Percentiles rank a stretch among this genome's conserved stretches.
Conservation (phyloP, 2,113 vertebrate species). For the Vanacampus margaritifer region DNA sequence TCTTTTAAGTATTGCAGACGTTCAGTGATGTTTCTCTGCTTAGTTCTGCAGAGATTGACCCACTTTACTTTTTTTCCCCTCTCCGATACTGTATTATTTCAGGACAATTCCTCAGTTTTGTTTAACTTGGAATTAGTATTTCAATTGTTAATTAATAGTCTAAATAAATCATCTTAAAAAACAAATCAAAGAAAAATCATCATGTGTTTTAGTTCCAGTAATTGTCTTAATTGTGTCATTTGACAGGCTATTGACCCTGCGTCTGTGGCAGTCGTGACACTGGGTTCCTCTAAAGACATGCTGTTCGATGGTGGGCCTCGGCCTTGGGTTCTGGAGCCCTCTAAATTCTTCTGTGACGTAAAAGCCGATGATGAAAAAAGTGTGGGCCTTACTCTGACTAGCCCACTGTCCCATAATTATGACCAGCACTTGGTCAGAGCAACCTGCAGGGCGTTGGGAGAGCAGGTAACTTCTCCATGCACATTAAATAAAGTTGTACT, state of each 20-base stretch:
- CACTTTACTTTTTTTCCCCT: conserved; percentile 19
- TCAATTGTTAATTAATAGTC: neutral
- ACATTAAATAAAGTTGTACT: neutral
- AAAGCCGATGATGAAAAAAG: conserved; percentile 72
- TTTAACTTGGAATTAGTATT: too few species aligned
- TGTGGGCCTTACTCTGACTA: conserved; percentile 68
- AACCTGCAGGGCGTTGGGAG: conserved; percentile 83
- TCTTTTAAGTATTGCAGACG: conserved; percentile 23
- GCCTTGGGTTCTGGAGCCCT: conserved; percentile 93
- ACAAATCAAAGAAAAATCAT: neutral
- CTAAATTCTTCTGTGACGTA: conserved; percentile 86
- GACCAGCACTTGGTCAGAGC: conserved; percentile 82
- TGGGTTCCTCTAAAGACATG: conserved; percentile 94
- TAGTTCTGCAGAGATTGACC: conserved; percentile 24
- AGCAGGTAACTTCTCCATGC: conserved; percentile 76
- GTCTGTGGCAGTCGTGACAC: conserved; percentile 84
- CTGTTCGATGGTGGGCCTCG: conserved; percentile 88
- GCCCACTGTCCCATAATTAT: conserved; percentile 73
- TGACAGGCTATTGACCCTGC: conserved; percentile 83
- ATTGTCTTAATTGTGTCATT: neutral
- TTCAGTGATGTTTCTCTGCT: conserved; percentile 19
- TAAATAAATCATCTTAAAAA: neutral
- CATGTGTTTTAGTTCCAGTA: neutral
- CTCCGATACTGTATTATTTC: conserved; percentile 9
- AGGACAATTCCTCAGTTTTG: too few species aligned